These are phyloP conservation scores for Drosophila tropicalis DNA, from an alignment of 1,140 invertebrate genomes.

Conservation along the genomic window DNA sequence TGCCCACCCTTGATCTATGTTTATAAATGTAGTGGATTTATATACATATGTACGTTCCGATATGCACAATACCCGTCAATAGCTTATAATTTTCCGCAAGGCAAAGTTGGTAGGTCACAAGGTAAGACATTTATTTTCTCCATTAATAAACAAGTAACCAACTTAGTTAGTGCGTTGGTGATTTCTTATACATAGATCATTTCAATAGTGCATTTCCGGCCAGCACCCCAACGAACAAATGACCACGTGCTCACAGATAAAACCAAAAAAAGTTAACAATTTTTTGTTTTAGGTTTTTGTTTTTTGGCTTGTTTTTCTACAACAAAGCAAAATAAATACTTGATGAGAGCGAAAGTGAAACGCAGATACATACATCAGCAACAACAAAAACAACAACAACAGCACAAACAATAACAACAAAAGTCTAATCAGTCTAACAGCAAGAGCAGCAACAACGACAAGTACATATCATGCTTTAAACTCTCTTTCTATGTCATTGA, in stretches of 20 bases:
- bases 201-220: not conserved
- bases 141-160: no score
- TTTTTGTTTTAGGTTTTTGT: not conserved
- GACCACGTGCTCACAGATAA: conserved; percentile 2
- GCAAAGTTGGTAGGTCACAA: no score
- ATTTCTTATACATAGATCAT: not conserved
- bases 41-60: no score
- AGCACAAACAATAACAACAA: conserved; percentile 16
- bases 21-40: no score
- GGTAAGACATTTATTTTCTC: no score
- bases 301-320: not conserved
- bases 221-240: not conserved
- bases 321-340: conserved; percentile 50
- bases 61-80: no score
- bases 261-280: conserved; percentile 1
- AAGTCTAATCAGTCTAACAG: conserved; percentile 73
- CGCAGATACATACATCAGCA: conserved; percentile 63
- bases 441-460: conserved; percentile 44
- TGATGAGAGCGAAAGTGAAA: conserved; percentile 69
- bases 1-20: no score
- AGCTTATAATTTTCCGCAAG: no score
- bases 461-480: conserved; percentile 76
- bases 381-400: conserved; percentile 31
- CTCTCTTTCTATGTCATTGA: conserved; percentile 80
- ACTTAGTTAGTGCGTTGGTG: not conserved